These are phyloP conservation scores for Drosophila aldrichi DNA, from an alignment of 2,888 invertebrate genomes.

Conservation along the genomic window DNA sequence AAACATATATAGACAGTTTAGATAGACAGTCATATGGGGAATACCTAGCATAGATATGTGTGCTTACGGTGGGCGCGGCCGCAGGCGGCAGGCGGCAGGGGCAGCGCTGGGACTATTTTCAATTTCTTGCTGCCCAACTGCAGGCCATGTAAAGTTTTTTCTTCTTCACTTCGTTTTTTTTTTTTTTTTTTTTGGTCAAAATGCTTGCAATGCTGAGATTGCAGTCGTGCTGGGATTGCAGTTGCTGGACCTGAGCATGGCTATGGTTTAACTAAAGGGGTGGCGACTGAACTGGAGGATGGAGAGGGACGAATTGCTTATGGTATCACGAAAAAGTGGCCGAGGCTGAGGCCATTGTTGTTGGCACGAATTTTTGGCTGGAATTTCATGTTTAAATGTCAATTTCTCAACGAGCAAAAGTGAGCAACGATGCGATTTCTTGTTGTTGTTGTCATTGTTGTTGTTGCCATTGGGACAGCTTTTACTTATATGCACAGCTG, in stretches of 20 bases:
- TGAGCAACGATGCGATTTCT: conserved; percentile 56
- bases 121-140: conserved; percentile 69
- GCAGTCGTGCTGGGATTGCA: conserved; percentile 63
- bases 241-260: background rate
- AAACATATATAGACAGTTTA: conserved; percentile 61
- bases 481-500: conserved; percentile 46
- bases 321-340: conserved; percentile 63
- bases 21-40: conserved; percentile 71
- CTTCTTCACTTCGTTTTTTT: background rate
- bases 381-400: conserved; percentile 80
- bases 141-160: conserved; percentile 67
- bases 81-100: too few species aligned
- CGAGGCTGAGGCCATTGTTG: conserved; percentile 60
- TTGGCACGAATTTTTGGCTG: conserved; percentile 54
- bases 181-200: conserved; percentile 37
- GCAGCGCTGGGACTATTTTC: conserved; percentile 54
- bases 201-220: conserved; percentile 75
- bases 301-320: background rate
- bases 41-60: conserved; percentile 42
- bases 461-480: conserved; percentile 18
- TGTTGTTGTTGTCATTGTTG: conserved; percentile 27
- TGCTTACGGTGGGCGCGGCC: background rate
- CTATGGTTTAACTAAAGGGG: too few species aligned
- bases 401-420: conserved; percentile 77
- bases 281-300: too few species aligned